Conservation (phyloP, 2,113 vertebrate genomes). For the Australoheros scitulus region DNA sequence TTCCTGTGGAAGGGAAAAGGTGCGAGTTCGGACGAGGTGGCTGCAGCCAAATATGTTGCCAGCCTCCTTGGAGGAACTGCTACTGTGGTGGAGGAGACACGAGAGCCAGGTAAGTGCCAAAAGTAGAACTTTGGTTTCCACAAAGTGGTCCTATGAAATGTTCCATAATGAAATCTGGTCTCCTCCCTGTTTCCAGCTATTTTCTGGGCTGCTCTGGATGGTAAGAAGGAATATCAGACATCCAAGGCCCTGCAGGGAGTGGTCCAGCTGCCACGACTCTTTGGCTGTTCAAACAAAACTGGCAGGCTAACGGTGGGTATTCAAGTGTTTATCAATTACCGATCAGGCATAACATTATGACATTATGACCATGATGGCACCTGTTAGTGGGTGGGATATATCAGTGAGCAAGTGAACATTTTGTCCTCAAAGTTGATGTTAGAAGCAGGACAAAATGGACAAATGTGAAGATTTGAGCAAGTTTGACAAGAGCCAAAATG, state of each 20-base stretch:
- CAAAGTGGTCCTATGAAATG: neutral
- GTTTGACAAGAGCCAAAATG: no score
- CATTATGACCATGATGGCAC: no score
- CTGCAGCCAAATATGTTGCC: conserved; percentile 67
- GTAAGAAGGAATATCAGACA: conserved; percentile 78
- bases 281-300: conserved; percentile 81
- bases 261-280: conserved; percentile 71
- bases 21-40: conserved; percentile 64
- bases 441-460: no score
- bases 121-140: neutral
- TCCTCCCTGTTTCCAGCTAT: conserved; percentile 44
- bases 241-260: conserved; percentile 64
- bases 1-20: conserved; percentile 77
- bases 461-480: no score
- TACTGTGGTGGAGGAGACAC: conserved; percentile 67
- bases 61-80: conserved; percentile 67
- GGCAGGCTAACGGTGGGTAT: conserved; percentile 77
- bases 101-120: conserved; percentile 71
- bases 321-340: neutral
- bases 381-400: no score
- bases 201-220: conserved; percentile 79
- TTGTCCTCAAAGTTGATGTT: no score
- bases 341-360: no score
- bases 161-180: neutral
- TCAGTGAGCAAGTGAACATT: no score